phyloP scores from a whole-genome alignment of 1,140 invertebrate species.

The Tribolium madens region DNA sequence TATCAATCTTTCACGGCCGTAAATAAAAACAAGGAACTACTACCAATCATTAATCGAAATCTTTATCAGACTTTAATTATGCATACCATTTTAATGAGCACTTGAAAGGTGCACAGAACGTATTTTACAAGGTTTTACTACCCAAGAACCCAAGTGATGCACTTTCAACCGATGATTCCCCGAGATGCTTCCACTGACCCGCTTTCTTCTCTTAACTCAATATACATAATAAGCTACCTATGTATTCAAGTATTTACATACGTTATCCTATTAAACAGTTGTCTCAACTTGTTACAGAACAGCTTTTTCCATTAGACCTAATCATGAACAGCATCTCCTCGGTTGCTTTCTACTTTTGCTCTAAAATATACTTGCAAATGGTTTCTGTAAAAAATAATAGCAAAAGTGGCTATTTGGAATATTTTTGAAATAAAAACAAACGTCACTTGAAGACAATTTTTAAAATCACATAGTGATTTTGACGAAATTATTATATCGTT shows the following conservation, averaged over 20 bases:
- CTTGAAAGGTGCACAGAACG: neutral
- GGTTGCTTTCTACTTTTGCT: no score
- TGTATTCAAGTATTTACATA: neutral
- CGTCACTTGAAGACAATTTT: no score
- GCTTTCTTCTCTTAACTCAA: constrained; percentile 8
- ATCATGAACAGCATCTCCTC: neutral
- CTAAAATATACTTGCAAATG: no score
- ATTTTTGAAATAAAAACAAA: no score
- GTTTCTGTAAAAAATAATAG: no score
- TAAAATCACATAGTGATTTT: no score
- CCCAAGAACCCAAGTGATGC: neutral
- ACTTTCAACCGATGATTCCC: neutral
- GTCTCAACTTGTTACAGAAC: neutral
- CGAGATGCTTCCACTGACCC: neutral
- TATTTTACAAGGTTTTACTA: neutral
- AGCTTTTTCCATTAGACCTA: neutral
- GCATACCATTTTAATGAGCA: constrained; percentile 15
- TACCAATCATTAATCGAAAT: constrained; percentile 29
- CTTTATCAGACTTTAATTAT: constrained; percentile 16
- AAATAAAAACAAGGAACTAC: constrained; percentile 16
- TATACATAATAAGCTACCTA: constrained; percentile 11
- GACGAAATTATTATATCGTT: no score
- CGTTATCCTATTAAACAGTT: neutral
- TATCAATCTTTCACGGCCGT: constrained; percentile 8
- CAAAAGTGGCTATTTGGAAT: no score